Base-by-base conservation (phyloP, 1,140 invertebrate genomes). In the Bombus balteatus region DNA sequence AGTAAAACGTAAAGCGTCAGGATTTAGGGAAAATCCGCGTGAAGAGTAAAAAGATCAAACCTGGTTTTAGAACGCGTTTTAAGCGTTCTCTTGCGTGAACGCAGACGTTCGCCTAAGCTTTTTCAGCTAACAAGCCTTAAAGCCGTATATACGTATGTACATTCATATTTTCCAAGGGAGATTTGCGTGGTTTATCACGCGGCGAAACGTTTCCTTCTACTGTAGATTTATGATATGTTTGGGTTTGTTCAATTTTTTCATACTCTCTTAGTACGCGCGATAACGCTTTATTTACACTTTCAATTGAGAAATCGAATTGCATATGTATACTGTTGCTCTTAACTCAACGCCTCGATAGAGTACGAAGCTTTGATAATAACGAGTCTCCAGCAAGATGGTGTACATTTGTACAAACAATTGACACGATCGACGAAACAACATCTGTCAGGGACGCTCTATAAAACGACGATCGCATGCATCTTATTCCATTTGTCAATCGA, bases 111-210 rank as follows among this genome's bases (percentile, higher is more conserved):
- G 34, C 28, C 53, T n/a, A 76, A 77, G 57, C 57, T 41, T 12
- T 57, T 77, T 65, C 75, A 37, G 15, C 25, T 62, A 77, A 77
- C 75, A 77, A 77, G 75, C 75, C 37, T 77, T 41, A 77, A 77
- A 77, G 75, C 75, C 57, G 47, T 28, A n/a, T 32, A 53, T 53
- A 53, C 18, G 5, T 53, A 53, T 53, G 47, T 53, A 53, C 18
- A 53, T 53, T 22, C 5, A 6, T 53, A 53, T 53, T 22, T 53
- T 53, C 18, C 18, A 53, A 53, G 47, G 47, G 47, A 53, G 47
- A 53, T 53, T 53, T 53, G 47, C 47, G 47, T 53, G 47, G 47
- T 22, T 53, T 53, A 53, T 53, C 18, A 53, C 18, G 18, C 47
- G 47, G 5, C 2, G 47, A 53, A 57, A 41, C 47, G 34, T 18